A percentile compares a stretch with the other conserved stretches of the same genome.
phyloP scores from a whole-genome alignment of 2,113 vertebrate genomes.

The Centropus bengalensis region DNA sequence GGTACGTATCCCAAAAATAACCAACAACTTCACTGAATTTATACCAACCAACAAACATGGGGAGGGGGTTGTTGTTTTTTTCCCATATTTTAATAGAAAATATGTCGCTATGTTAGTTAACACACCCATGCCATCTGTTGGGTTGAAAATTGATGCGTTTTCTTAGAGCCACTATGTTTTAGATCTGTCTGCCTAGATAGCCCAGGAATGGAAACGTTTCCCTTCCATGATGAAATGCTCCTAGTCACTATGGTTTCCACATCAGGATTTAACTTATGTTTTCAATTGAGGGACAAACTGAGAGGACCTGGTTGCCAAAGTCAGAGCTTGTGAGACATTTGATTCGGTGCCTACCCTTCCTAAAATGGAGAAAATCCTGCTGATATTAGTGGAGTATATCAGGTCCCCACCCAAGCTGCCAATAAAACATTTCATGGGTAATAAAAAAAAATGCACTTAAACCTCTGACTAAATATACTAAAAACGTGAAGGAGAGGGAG shows the following conservation, averaged over 20 bases:
- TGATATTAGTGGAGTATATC: not conserved
- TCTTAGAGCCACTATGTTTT: constrained; percentile 63
- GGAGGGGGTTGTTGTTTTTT: constrained; percentile 68
- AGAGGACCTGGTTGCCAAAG: not conserved
- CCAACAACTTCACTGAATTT: constrained; percentile 76
- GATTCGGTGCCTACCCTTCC: not conserved
- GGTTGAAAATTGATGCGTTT: constrained; percentile 65
- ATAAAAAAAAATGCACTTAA: not conserved
- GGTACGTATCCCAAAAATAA: constrained; percentile 75
- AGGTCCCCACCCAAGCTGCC: not conserved
- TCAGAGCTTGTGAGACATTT: not conserved
- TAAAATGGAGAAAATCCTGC: not conserved
- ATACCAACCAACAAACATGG: constrained; percentile 71
- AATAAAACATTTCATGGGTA: constrained; percentile 5
- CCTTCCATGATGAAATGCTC: not conserved
- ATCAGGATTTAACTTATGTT: not conserved
- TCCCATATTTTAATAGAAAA: constrained; percentile 78
- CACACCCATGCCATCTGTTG: constrained; percentile 81
- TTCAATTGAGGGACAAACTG: not conserved
- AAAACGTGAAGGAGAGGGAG: not conserved
- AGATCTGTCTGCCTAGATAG: constrained; percentile 49
- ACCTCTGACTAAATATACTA: not conserved
- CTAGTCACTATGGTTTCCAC: not conserved
- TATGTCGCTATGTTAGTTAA: constrained; percentile 78
- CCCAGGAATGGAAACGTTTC: constrained; percentile 9